Evolutionary conservation across 2,888 invertebrate species (phyloP).

Genomic region (Ochropleura plecta): DNA sequence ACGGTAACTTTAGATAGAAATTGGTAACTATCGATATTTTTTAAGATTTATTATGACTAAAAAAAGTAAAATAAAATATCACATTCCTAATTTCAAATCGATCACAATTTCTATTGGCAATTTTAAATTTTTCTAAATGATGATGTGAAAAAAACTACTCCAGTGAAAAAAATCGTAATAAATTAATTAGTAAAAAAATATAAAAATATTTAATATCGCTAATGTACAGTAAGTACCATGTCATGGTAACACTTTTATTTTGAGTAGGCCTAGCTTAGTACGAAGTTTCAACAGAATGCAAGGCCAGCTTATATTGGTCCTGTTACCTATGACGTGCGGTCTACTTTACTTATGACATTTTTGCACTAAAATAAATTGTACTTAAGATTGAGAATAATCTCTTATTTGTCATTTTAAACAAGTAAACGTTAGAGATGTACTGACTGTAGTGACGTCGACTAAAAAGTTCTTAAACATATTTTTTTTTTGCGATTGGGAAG

Average conservation of each 20-base stretch:
- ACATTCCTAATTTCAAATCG: conserved; percentile 36
- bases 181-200: conserved; percentile 29
- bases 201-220: conserved; percentile 5
- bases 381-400: conserved; percentile 19
- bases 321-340: not conserved
- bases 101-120: conserved; percentile 17
- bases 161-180: conserved; percentile 6
- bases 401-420: conserved; percentile 17
- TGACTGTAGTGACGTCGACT: not conserved
- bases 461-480: no score
- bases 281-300: no score
- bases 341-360: conserved; percentile 25
- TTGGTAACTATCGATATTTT: conserved; percentile 19
- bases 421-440: conserved; percentile 18
- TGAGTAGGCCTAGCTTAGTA: not conserved
- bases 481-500: no score
- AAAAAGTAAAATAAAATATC: conserved; percentile 10
- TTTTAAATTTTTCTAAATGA: not conserved
- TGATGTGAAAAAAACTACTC: not conserved
- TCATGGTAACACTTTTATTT: not conserved
- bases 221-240: not conserved
- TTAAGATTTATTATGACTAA: conserved; percentile 8
- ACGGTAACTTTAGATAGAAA: conserved; percentile 39
- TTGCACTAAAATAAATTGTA: conserved; percentile 39
- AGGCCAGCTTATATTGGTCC: not conserved